Evolutionary conservation across 2,888 invertebrate genomes (phyloP).

Genomic region (Sphaerophoria rueppellii): DNA sequence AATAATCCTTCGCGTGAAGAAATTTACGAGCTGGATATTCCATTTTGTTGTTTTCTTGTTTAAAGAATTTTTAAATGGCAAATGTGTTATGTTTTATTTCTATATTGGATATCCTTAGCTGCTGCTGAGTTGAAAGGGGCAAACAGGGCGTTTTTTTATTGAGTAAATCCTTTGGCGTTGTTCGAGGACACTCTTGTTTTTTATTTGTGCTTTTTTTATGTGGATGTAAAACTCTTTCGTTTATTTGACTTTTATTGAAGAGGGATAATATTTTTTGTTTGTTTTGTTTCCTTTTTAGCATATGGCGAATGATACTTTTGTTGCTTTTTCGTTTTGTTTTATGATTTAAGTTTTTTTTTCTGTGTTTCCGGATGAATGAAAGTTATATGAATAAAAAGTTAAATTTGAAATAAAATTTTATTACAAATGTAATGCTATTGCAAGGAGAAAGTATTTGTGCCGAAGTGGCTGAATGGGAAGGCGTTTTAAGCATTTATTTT

Average conservation of each 20-base stretch:
- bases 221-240: conserved; percentile 65
- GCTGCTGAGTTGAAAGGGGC: conserved; percentile 54
- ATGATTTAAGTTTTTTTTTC: conserved; percentile 3
- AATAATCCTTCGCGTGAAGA: conserved; percentile 15
- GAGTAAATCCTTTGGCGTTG: conserved; percentile 55
- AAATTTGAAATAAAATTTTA: conserved; percentile 65
- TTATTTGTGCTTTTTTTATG: conserved; percentile 57
- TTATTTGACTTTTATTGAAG: conserved; percentile 68
- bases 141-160: conserved; percentile 65
- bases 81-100: conserved; percentile 24
- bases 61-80: conserved; percentile 64
- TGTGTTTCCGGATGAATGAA: background rate
- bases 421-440: conserved; percentile 26
- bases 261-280: conserved; percentile 54
- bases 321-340: background rate
- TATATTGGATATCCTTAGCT: background rate
- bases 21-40: background rate
- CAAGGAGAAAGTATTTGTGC: conserved; percentile 30
- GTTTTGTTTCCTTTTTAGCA: conserved; percentile 29
- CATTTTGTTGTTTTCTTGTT: conserved; percentile 37
- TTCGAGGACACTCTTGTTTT: conserved; percentile 54
- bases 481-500: conserved; percentile 48
- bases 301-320: conserved; percentile 25
- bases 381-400: conserved; percentile 52
- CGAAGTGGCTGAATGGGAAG: conserved; percentile 37